phyloP scores from a whole-genome alignment of 2,797 vertebrate species.

The Caiman crocodilus region DNA sequence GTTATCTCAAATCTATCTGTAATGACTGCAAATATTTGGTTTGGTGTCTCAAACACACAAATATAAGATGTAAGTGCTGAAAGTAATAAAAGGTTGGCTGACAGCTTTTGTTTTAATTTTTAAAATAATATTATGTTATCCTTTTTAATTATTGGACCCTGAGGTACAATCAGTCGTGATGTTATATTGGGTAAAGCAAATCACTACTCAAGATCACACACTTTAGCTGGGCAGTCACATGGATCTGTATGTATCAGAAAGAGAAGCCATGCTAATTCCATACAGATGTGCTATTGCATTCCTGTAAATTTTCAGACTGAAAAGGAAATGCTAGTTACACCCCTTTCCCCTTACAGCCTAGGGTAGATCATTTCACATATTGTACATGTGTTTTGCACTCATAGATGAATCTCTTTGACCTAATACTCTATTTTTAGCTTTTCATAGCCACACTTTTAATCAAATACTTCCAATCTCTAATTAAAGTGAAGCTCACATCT shows the following conservation, averaged over 20 bases:
- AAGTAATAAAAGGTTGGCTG: slow-evolving; percentile 23
- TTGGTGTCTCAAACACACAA: slow-evolving; percentile 45
- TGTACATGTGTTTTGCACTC: slow-evolving; percentile 51
- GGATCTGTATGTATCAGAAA: slow-evolving; percentile 70
- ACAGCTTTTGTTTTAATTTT: slow-evolving; percentile 59
- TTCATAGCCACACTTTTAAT: background rate
- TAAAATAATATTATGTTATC: slow-evolving; percentile 46
- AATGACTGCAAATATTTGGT: background rate
- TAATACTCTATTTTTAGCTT: background rate
- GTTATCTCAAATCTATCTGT: slow-evolving; percentile 39
- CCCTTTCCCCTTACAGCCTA: slow-evolving; percentile 68
- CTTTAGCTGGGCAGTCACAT: slow-evolving; percentile 60
- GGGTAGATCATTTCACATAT: slow-evolving; percentile 69
- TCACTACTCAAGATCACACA: slow-evolving; percentile 45
- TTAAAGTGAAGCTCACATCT: background rate
- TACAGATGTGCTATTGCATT: slow-evolving; percentile 83
- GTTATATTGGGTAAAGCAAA: slow-evolving; percentile 60
- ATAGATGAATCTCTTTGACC: slow-evolving; percentile 4
- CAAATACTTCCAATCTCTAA: background rate
- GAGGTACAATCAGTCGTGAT: slow-evolving; percentile 61
- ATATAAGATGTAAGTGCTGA: slow-evolving; percentile 48
- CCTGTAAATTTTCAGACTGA: slow-evolving; percentile 82
- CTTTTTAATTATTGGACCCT: slow-evolving; percentile 58
- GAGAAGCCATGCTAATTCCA: slow-evolving; percentile 79
- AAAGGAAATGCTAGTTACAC: slow-evolving; percentile 84